Evolutionary conservation across 2,888 invertebrate genomes (phyloP).

Genomic region (Eugnorisma glareosa): DNA sequence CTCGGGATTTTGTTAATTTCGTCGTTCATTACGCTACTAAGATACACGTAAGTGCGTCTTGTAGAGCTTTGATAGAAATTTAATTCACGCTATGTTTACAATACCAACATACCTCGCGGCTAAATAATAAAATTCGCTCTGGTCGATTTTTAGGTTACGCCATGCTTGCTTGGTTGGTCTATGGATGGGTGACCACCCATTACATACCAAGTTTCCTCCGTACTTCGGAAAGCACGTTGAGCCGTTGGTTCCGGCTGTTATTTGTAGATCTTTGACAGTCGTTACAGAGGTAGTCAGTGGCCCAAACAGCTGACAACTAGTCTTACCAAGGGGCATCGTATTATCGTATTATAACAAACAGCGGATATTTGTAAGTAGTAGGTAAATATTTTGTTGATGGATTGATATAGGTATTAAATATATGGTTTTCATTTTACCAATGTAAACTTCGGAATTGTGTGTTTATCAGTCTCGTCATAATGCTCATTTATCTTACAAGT

Average conservation of each 20-base stretch:
- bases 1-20: constrained; percentile 72
- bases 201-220: too few species aligned
- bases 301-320: neutral
- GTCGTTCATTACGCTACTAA: constrained; percentile 70
- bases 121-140: neutral
- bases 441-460: constrained; percentile 20
- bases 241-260: too few species aligned
- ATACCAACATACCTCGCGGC: neutral
- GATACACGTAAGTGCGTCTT: constrained; percentile 54
- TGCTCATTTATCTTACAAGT: constrained; percentile 8
- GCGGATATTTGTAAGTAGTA: neutral
- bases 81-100: constrained; percentile 30
- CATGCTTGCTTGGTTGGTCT: neutral
- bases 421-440: constrained; percentile 24
- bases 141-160: neutral
- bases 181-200: neutral
- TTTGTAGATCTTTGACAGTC: neutral
- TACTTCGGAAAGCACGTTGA: too few species aligned
- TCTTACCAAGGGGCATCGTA: neutral
- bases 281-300: neutral
- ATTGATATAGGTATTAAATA: constrained; percentile 3
- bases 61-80: constrained; percentile 51
- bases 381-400: neutral
- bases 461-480: constrained; percentile 16
- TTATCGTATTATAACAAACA: neutral